Percentiles rank a stretch among this genome's conserved stretches.
Conservation (phyloP, 2,888 invertebrate species). For the Cheilosia urbana region DNA sequence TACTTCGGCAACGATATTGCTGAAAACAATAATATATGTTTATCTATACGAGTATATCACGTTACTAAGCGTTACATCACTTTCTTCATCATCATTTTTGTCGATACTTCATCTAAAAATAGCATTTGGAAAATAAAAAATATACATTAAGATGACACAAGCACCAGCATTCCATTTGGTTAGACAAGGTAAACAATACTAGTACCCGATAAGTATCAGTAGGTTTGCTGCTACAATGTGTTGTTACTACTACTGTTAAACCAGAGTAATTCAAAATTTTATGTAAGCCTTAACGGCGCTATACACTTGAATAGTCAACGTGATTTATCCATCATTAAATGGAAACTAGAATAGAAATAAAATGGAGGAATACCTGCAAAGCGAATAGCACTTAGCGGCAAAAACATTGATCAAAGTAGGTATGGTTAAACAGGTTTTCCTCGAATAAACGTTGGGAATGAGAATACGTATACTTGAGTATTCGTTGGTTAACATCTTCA, state of each 20-base stretch:
- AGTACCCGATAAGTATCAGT: slow-evolving; percentile 50
- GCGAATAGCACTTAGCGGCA: too few relatives aligned
- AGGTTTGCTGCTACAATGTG: slow-evolving; percentile 37
- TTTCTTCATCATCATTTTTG: slow-evolving; percentile 34
- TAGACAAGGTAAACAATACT: slow-evolving; percentile 40
- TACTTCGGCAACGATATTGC: too few relatives aligned
- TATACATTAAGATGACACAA: slow-evolving; percentile 24
- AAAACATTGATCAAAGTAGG: too few relatives aligned
- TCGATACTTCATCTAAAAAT: slow-evolving; percentile 44
- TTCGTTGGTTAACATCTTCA: too few relatives aligned
- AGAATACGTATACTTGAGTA: too few relatives aligned
- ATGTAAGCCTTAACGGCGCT: slow-evolving; percentile 17
- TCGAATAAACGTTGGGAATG: too few relatives aligned
- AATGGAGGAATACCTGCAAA: neutral
- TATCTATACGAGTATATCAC: neutral
- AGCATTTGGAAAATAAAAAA: slow-evolving; percentile 17
- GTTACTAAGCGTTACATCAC: slow-evolving; percentile 43
- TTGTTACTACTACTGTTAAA: slow-evolving; percentile 1
- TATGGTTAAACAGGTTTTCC: too few relatives aligned
- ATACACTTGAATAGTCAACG: slow-evolving; percentile 15
- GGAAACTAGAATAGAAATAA: neutral
- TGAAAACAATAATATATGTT: too few relatives aligned
- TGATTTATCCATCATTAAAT: neutral
- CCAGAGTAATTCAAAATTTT: slow-evolving; percentile 23
- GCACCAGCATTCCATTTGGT: slow-evolving; percentile 56